Evolutionary conservation across 2,797 vertebrate genomes (phyloP).

Genomic region (Rhynchonycteris naso): DNA sequence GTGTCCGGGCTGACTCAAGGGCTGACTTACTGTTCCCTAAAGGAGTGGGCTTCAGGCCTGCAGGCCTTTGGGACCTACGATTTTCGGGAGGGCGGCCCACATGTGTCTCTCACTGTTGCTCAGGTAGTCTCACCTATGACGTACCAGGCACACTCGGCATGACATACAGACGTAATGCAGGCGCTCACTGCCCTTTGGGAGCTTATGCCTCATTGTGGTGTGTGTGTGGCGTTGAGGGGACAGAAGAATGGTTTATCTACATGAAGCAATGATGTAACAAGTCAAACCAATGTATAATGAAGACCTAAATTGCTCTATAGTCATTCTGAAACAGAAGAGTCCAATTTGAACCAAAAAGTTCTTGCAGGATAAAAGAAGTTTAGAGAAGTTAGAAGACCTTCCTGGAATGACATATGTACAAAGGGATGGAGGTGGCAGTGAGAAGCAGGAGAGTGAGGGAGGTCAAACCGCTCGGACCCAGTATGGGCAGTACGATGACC

Average conservation of each 20-base stretch:
- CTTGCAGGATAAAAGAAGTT: neutral
- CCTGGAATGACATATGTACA: fast-evolving
- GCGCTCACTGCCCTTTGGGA: neutral
- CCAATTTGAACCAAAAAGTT: neutral
- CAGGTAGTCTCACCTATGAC: neutral
- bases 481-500: neutral
- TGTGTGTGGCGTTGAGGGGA: neutral
- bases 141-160: neutral
- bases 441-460: neutral
- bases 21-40: neutral
- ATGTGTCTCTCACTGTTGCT: neutral
- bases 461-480: fast-evolving
- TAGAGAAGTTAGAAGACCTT: neutral
- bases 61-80: neutral
- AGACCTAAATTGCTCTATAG: neutral
- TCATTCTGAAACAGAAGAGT: neutral
- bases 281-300: neutral
- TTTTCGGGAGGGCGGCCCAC: neutral
- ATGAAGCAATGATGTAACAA: neutral
- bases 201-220: neutral
- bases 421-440: neutral
- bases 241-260: neutral
- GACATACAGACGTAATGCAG: neutral
- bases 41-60: neutral
- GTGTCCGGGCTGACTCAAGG: neutral